Percentiles rank a stretch among this genome's conserved stretches.
Conservation (phyloP, 2,113 vertebrate genomes). For the Pteronura brasiliensis region DNA sequence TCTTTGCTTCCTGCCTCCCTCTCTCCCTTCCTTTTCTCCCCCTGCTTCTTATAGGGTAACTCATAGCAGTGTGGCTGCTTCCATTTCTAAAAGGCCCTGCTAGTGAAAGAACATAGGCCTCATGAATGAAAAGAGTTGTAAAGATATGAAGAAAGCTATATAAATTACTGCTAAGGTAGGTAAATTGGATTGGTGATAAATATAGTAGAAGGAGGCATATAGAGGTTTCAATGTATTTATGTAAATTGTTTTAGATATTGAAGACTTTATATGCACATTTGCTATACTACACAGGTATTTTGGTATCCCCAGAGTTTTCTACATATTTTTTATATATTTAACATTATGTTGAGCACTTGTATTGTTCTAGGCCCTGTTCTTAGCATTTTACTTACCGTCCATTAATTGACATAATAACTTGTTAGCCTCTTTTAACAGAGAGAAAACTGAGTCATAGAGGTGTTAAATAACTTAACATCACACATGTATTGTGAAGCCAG, state of each 20-base stretch:
- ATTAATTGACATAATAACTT: neutral
- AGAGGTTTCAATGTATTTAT: neutral
- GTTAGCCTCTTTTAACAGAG: neutral
- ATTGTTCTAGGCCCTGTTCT: neutral
- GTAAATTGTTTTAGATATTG: neutral
- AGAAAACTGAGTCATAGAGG: neutral
- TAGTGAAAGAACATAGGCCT: neutral
- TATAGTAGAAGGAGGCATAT: neutral
- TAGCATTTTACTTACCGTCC: neutral
- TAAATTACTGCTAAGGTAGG: neutral
- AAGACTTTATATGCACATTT: neutral
- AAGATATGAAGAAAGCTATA: neutral
- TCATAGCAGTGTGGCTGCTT: neutral
- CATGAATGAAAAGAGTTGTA: neutral
- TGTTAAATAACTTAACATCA: neutral
- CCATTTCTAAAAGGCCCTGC: neutral
- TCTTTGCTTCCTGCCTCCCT: neutral
- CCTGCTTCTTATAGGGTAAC: neutral
- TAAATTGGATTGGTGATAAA: neutral
- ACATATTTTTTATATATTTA: neutral
- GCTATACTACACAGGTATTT: neutral
- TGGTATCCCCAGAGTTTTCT: neutral
- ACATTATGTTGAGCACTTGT: neutral
- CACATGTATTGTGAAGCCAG: accelerated
- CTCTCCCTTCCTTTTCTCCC: neutral